These are phyloP conservation scores for Nudaria mundana DNA, from an alignment of 2,888 invertebrate species.

Conservation along the genomic window DNA sequence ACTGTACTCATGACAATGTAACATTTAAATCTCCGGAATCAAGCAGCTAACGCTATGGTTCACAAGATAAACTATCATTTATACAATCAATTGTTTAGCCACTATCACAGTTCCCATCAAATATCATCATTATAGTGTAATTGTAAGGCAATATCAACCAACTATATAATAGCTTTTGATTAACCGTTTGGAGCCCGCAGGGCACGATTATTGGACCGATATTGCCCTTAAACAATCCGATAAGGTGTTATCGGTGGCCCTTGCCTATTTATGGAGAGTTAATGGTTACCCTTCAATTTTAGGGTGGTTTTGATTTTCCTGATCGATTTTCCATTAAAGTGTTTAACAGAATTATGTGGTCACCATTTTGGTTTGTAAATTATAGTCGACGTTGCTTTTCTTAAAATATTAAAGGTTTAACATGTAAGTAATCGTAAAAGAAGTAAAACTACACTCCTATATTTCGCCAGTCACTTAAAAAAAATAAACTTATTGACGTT, in stretches of 20 bases:
- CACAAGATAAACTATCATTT: not conserved
- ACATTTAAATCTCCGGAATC: not conserved
- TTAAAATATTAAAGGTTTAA: too few relatives aligned
- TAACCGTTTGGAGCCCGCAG: conserved; percentile 55
- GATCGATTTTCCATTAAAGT: conserved; percentile 16
- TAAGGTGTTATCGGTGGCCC: conserved; percentile 70
- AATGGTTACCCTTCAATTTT: conserved; percentile 64
- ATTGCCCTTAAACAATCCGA: conserved; percentile 68
- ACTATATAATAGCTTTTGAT: conserved; percentile 58
- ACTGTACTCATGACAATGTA: not conserved
- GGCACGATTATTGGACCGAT: conserved; percentile 67
- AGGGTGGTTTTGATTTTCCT: conserved; percentile 28
- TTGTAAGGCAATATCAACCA: conserved; percentile 26
- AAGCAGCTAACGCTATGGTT: too few relatives aligned
- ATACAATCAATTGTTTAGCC: conserved; percentile 19
- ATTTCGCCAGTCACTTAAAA: too few relatives aligned
- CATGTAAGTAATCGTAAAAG: too few relatives aligned
- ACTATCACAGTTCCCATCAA: conserved; percentile 14
- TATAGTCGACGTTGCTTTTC: too few relatives aligned
- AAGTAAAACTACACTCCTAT: too few relatives aligned
- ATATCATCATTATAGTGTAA: conserved; percentile 25
- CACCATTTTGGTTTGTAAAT: not conserved
- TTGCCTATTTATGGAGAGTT: conserved; percentile 68
- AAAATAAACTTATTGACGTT: too few relatives aligned
- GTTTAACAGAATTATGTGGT: not conserved